These are phyloP conservation scores for Sisyra terminalis DNA, from an alignment of 2,888 invertebrate genomes.

Conservation along the genomic window DNA sequence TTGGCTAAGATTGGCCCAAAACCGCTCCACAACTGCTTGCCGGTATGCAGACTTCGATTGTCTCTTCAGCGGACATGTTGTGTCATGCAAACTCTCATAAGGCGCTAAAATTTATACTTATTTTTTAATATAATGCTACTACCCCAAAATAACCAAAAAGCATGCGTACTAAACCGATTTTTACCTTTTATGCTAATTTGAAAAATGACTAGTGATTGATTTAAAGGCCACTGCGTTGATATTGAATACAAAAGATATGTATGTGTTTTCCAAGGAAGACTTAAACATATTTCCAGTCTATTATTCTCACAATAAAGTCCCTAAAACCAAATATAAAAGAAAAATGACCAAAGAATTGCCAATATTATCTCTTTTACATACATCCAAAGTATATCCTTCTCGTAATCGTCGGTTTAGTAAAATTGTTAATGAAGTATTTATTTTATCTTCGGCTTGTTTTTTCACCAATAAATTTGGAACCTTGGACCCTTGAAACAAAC, in stretches of 20 bases:
- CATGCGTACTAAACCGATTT: conserved; percentile 6
- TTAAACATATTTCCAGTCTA: conserved; percentile 41
- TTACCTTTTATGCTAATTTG: conserved; percentile 26
- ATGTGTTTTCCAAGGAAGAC: conserved; percentile 55
- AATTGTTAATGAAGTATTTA: conserved; percentile 40
- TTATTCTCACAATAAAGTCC: conserved; percentile 33
- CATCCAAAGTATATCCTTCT: conserved; percentile 57
- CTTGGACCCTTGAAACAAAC: conserved; percentile 35
- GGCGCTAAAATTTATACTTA: conserved; percentile 41
- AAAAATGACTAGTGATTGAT: conserved; percentile 22
- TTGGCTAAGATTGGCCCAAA: conserved; percentile 45
- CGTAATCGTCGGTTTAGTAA: conserved; percentile 54
- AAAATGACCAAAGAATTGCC: neutral
- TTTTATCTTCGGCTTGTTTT: conserved; percentile 45
- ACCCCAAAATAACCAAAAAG: too few species aligned
- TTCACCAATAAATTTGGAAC: conserved; percentile 38
- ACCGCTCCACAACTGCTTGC: conserved; percentile 44
- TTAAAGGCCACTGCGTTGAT: conserved; percentile 40
- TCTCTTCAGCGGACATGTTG: conserved; percentile 45
- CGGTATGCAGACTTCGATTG: conserved; percentile 45
- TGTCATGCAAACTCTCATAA: conserved; percentile 59
- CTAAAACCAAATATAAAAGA: conserved; percentile 24
- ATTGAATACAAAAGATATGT: conserved; percentile 51
- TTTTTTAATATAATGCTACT: conserved; percentile 8
- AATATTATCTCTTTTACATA: conserved; percentile 16